Conservation (phyloP, 1,140 invertebrate species). For the Metaphire vulgaris region DNA sequence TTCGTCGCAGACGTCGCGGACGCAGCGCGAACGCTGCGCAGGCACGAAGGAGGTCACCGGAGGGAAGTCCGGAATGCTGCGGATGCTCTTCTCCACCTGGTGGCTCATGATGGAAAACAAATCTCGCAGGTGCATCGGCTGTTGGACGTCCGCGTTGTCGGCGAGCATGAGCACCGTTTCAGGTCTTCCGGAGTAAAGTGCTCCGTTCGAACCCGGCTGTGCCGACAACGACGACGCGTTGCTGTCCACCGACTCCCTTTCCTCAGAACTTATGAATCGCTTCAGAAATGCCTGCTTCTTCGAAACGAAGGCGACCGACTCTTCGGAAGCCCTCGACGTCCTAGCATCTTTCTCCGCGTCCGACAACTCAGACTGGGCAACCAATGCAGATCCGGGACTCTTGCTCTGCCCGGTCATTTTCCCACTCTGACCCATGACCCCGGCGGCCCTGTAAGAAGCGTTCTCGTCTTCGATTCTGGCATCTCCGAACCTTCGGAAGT, state of each 20-base stretch:
- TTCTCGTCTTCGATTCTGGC: too few relatives aligned
- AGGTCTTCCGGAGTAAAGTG: not conserved
- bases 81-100: not conserved
- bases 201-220: not conserved
- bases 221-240: not conserved
- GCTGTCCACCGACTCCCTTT: not conserved
- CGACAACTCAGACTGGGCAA: too few relatives aligned
- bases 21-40: conserved; percentile 1
- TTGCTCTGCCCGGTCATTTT: too few relatives aligned
- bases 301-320: not conserved
- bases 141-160: not conserved
- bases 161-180: not conserved
- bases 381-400: too few relatives aligned
- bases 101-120: not conserved
- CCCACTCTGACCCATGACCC: too few relatives aligned
- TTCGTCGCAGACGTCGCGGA: conserved; percentile 17
- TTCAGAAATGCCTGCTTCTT: not conserved
- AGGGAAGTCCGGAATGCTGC: not conserved
- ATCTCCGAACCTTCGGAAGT: too few relatives aligned
- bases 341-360: too few relatives aligned
- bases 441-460: too few relatives aligned
- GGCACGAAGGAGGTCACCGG: not conserved
- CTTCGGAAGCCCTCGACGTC: not conserved
- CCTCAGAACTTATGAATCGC: not conserved
- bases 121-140: not conserved